A percentile compares a stretch with the other conserved stretches of the same genome.
These are phyloP conservation scores for Patella pellucida DNA, from an alignment of 2,888 invertebrate genomes.

Conservation along the genomic window DNA sequence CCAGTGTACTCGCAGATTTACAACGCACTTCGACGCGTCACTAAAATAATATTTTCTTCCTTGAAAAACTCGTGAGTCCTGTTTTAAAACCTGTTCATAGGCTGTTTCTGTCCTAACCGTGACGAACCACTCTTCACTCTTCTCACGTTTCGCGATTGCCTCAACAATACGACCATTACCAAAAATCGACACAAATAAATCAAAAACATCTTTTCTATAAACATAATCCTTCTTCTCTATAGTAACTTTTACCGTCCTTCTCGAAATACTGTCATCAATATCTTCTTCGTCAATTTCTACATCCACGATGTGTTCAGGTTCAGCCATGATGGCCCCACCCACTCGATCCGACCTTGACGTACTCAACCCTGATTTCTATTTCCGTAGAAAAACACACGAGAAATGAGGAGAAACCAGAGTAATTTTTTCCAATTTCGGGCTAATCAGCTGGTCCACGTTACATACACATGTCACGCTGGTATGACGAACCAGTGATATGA, in stretches of 20 bases:
- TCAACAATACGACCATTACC: neutral
- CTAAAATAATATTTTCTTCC: neutral
- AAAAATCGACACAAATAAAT: neutral
- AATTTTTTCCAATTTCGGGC: no score
- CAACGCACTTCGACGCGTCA: neutral
- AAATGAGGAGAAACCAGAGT: no score
- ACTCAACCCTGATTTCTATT: no score
- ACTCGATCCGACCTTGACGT: no score
- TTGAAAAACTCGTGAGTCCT: rapidly evolving
- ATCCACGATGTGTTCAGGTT: no score
- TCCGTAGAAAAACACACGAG: no score
- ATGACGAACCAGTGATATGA: no score
- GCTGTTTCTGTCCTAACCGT: neutral
- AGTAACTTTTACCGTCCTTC: neutral
- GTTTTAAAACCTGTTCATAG: neutral
- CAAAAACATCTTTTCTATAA: no score
- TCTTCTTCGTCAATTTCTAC: neutral
- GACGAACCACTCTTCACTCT: neutral
- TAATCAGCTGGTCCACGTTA: no score
- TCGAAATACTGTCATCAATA: neutral
- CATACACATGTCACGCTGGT: no score
- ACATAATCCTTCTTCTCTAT: neutral
- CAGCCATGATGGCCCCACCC: no score
- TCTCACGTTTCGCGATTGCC: neutral
- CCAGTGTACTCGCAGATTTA: neutral